Conservation (phyloP, 92 coral and sea anemone species). For the Heteractis magnifica region DNA sequence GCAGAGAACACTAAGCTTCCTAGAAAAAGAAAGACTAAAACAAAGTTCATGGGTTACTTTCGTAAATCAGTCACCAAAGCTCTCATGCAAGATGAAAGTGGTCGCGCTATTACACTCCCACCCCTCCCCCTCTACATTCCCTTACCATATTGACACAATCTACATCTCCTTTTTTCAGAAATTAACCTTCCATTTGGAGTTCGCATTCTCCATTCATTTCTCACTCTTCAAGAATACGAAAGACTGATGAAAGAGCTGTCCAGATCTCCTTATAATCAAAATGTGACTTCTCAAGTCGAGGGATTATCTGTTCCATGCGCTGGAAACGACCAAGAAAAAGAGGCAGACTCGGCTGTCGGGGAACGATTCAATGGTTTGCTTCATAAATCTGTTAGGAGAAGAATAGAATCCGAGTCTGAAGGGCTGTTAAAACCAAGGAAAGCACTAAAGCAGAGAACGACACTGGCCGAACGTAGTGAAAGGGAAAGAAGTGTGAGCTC, state of each 20-base stretch:
- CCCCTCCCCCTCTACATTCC: not conserved
- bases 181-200: slow-evolving; percentile 86
- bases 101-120: no score
- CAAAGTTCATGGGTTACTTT: no score
- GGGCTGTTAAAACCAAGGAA: not conserved
- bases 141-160: not conserved
- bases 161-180: slow-evolving; percentile 39
- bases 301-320: not conserved
- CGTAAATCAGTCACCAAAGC: no score
- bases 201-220: slow-evolving; percentile 77
- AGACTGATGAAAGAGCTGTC: slow-evolving; percentile 56
- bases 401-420: not conserved
- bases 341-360: not conserved
- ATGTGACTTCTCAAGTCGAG: slow-evolving; percentile 15
- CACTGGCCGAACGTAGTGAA: not conserved
- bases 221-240: slow-evolving; percentile 61
- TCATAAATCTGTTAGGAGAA: not conserved
- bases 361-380: not conserved
- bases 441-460: not conserved
- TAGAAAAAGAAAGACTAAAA: no score
- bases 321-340: not conserved
- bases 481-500: not conserved
- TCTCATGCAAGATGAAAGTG: no score
- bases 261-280: slow-evolving; percentile 81
- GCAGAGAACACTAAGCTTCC: no score